Evolutionary conservation across 2,888 invertebrate species (phyloP).

Genomic region (Adineta ricciae): DNA sequence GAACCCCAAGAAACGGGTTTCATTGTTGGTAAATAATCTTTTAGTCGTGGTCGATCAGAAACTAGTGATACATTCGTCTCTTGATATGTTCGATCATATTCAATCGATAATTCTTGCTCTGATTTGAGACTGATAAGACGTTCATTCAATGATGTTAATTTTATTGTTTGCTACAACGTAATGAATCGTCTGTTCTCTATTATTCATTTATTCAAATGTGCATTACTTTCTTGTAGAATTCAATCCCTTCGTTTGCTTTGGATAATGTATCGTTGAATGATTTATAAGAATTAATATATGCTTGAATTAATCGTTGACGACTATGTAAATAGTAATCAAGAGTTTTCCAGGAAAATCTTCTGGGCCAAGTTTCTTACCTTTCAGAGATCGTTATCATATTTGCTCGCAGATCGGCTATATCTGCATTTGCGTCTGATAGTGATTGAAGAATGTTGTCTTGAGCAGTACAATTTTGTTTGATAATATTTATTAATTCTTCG

Average conservation of each 20-base stretch:
- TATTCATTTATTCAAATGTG: background rate
- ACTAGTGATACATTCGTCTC: background rate
- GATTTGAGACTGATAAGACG: background rate
- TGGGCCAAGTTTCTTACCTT: background rate
- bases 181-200: too few relatives aligned
- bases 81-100: background rate
- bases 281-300: slow-evolving; percentile 71
- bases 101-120: background rate
- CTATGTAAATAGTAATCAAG: background rate
- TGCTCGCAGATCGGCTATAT: slow-evolving; percentile 59
- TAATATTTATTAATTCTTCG: slow-evolving; percentile 60
- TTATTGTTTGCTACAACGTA: background rate
- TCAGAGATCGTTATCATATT: slow-evolving; percentile 21
- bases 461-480: slow-evolving; percentile 79
- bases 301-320: slow-evolving; percentile 36
- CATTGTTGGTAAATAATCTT: slow-evolving; percentile 75
- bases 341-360: background rate
- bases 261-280: slow-evolving; percentile 76
- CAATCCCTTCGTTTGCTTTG: slow-evolving; percentile 78
- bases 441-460: slow-evolving; percentile 83
- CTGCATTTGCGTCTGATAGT: slow-evolving; percentile 78
- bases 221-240: slow-evolving; percentile 75
- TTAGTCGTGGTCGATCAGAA: slow-evolving; percentile 61
- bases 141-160: background rate
- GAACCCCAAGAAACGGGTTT: slow-evolving; percentile 52